Evolutionary conservation across 2,113 vertebrate species (phyloP), one percentile per base, ranked within the genome.

Genomic region (Mobula birostris): DNA sequence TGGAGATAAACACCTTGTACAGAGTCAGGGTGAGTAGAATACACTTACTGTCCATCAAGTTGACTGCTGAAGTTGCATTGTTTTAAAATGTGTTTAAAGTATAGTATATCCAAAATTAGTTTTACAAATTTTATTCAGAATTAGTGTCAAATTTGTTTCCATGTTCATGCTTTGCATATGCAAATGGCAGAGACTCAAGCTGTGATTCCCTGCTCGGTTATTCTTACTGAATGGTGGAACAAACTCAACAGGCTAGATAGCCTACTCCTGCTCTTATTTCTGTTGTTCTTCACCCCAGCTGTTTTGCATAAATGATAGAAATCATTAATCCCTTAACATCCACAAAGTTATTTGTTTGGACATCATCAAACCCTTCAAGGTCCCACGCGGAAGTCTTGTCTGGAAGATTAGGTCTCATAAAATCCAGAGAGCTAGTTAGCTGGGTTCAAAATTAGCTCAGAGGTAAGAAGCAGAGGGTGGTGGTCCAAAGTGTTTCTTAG

Each of bases 21-120:
- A 97, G 95, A 0, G 97, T 99, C 94, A 96, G 98, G 96, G 99
- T 99, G 95, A 98, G 98, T 96, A 12, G 63, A 12, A 66, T 66
- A 70, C 36, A 27, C 27, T 93, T 58, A 40, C 29, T 8, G 7
- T 61, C 83, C 27, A 21, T 9, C 48, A 87, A 61, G 24, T 29
- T 9, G 56, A 61, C 24, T 2, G 61, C 48, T 61, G 27, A 87
- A 21, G 40, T 63, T n/a, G 15, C 29, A 66, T 11, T 12, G 66
- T 66, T 63, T 66, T 66, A 7, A 66, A 90, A 90, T 90, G 48
- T 66, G 61, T 90, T 32, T n/a, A 32, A 9, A 29, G 58, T 87
- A 63, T n/a, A 87, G 29, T 12, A 63, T 6, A 29, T 29, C 11
- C 12, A 58, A 48, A 17, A 63, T 0, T 29, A 61, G 63, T 6